Conservation (phyloP, 2,888 invertebrate species). For the Diabrotica balteata region DNA sequence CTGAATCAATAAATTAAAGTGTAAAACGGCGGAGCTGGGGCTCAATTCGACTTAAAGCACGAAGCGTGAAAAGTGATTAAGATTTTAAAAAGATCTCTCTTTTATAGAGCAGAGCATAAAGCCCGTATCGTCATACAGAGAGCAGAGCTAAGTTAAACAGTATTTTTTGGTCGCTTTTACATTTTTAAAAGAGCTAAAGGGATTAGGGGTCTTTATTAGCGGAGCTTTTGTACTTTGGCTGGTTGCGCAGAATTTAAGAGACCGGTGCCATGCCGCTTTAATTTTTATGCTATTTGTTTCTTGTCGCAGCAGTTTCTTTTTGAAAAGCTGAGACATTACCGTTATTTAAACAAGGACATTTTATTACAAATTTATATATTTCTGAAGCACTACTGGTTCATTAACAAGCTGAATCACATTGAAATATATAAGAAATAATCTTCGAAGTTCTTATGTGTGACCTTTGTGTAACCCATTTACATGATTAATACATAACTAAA, state of each 20-base stretch:
- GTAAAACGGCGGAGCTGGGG: slow-evolving; percentile 44
- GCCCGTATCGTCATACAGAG: slow-evolving; percentile 55
- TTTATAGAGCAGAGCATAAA: slow-evolving; percentile 46
- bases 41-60: slow-evolving; percentile 51
- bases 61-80: slow-evolving; percentile 59
- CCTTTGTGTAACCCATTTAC: too few relatives aligned
- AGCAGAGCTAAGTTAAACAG: slow-evolving; percentile 56
- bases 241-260: slow-evolving; percentile 50
- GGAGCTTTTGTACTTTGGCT: slow-evolving; percentile 52
- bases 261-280: slow-evolving; percentile 46
- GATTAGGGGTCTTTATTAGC: slow-evolving; percentile 56
- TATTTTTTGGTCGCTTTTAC: slow-evolving; percentile 55
- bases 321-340: neutral
- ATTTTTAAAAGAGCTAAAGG: slow-evolving; percentile 57
- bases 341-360: neutral
- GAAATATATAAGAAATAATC: too few relatives aligned
- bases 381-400: too few relatives aligned
- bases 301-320: neutral
- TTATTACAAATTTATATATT: too few relatives aligned
- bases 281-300: slow-evolving; percentile 47
- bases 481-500: too few relatives aligned
- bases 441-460: too few relatives aligned
- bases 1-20: slow-evolving; percentile 60
- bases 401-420: too few relatives aligned
- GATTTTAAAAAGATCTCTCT: slow-evolving; percentile 53